phyloP scores from a whole-genome alignment of 2,797 vertebrate genomes.

The Vespertilio murinus region DNA sequence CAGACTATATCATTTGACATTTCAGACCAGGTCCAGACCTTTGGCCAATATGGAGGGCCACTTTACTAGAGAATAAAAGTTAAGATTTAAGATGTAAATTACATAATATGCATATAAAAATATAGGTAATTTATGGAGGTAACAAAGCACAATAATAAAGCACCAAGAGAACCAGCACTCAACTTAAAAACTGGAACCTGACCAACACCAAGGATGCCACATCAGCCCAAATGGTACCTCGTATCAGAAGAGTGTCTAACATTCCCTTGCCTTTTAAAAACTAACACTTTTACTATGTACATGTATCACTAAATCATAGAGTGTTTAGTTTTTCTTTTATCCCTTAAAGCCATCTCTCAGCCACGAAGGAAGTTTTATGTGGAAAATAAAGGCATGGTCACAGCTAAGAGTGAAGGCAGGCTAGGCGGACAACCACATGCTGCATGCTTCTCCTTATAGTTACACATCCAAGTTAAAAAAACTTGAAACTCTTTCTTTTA shows the following conservation, averaged over 20 bases:
- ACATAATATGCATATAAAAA: not conserved
- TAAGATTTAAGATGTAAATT: not conserved
- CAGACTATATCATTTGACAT: not conserved
- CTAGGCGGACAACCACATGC: fast-evolving
- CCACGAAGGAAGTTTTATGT: not conserved
- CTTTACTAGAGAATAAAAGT: not conserved
- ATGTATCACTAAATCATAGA: not conserved
- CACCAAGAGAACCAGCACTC: not conserved
- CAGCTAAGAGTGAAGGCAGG: not conserved
- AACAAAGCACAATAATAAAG: not conserved
- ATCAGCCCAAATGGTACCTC: not conserved
- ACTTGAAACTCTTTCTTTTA: not conserved
- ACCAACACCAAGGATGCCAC: not conserved
- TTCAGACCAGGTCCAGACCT: not conserved
- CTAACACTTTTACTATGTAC: not conserved
- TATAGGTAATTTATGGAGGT: not conserved
- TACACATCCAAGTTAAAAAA: not conserved
- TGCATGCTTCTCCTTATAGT: not conserved
- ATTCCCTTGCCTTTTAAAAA: not conserved
- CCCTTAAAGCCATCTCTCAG: not conserved
- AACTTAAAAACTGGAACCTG: not conserved
- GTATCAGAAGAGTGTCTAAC: not conserved
- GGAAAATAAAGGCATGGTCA: not conserved
- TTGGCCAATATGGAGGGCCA: not conserved
- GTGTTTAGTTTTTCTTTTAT: not conserved